Evolutionary conservation across 2,797 vertebrate species (phyloP).

Genomic region (Moxostoma hubbsi): DNA sequence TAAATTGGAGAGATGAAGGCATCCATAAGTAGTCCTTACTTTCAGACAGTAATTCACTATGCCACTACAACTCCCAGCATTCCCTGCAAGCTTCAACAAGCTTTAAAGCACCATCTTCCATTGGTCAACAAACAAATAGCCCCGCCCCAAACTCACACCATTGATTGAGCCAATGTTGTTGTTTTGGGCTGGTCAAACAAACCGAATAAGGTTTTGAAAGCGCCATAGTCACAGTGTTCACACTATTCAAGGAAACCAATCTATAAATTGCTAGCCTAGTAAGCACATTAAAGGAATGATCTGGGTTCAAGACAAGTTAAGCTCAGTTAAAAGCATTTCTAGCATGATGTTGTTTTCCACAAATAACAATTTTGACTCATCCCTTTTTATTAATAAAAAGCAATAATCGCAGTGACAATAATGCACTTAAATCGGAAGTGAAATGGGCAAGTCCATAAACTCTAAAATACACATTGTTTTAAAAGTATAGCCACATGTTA

Average conservation of each 20-base stretch:
- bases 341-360: too few species aligned
- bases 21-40: conserved; percentile 4
- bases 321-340: too few species aligned
- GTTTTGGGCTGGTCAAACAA: not conserved
- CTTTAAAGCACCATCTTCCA: not conserved
- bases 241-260: too few species aligned
- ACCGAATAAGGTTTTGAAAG: not conserved
- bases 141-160: not conserved
- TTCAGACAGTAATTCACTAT: not conserved
- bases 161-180: not conserved
- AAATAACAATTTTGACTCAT: too few species aligned
- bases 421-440: too few species aligned
- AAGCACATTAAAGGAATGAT: not conserved
- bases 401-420: too few species aligned
- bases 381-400: too few species aligned
- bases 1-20: conserved; percentile 1
- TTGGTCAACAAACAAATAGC: not conserved
- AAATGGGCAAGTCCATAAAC: too few species aligned
- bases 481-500: not conserved
- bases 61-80: conserved; percentile 22
- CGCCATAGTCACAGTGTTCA: not conserved
- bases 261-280: too few species aligned
- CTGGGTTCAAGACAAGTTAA: too few species aligned
- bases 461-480: too few species aligned
- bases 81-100: not conserved